These are phyloP conservation scores for Drosophila insularis DNA, from an alignment of 1,140 invertebrate genomes.

Conservation along the genomic window DNA sequence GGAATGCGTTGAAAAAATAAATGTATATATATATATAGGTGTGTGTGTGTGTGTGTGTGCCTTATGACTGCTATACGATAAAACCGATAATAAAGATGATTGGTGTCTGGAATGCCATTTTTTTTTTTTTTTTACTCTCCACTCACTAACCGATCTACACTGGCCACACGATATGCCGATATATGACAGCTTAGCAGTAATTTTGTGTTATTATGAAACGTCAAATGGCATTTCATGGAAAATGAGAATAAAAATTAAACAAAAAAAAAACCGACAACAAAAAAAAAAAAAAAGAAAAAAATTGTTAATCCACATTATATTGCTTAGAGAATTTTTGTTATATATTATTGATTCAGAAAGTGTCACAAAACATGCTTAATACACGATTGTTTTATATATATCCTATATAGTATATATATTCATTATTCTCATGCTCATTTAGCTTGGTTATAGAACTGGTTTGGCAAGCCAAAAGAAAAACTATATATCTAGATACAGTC, in stretches of 20 bases:
- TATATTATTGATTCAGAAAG: neutral
- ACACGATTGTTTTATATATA: neutral
- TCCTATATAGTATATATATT: neutral
- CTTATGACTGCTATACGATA: constrained; percentile 32
- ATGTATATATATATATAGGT: too few species aligned
- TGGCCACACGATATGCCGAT: neutral
- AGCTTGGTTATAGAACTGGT: constrained; percentile 43
- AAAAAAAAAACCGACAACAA: neutral
- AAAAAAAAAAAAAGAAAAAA: neutral
- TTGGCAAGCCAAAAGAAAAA: constrained; percentile 34
- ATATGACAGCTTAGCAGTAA: constrained; percentile 51
- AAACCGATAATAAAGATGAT: constrained; percentile 72
- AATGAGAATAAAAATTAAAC: constrained; percentile 6
- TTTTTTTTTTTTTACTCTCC: constrained; percentile 1
- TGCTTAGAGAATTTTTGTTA: neutral
- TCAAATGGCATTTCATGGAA: constrained; percentile 52
- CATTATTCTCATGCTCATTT: constrained; percentile 1
- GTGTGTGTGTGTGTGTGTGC: neutral
- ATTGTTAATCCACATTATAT: neutral
- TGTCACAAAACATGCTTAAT: neutral
- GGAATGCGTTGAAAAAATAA: constrained; percentile 59
- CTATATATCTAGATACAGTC: constrained; percentile 1
- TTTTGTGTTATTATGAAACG: constrained; percentile 44
- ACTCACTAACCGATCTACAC: neutral
- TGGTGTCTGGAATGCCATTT: constrained; percentile 69